These are phyloP conservation scores for Papilio gigon DNA, from an alignment of 2,888 invertebrate genomes.

Conservation along the genomic window DNA sequence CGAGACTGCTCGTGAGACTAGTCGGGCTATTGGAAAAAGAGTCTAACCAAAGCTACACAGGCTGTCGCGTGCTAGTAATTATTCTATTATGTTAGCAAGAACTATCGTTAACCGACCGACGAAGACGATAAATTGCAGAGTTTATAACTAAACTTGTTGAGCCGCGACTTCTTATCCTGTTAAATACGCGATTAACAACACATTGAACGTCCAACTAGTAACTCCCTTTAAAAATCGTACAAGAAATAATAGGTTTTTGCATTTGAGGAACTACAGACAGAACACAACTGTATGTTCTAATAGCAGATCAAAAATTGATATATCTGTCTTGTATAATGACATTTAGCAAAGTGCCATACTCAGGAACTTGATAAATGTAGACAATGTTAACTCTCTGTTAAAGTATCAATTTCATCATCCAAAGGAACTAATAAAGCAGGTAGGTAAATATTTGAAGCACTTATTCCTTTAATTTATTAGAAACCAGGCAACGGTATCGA, in stretches of 20 bases:
- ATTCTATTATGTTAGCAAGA: slow-evolving; percentile 4
- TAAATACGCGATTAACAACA: background rate
- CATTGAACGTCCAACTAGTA: background rate
- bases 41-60: background rate
- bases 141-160: slow-evolving; percentile 29
- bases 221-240: background rate
- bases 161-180: slow-evolving; percentile 24
- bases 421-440: background rate
- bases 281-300: too few relatives aligned
- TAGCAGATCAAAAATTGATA: too few relatives aligned
- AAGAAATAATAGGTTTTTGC: slow-evolving; percentile 1
- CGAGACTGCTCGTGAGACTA: background rate
- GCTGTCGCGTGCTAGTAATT: background rate
- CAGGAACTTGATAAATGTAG: too few relatives aligned
- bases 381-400: background rate
- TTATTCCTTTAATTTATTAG: background rate
- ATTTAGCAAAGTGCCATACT: too few relatives aligned
- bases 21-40: background rate
- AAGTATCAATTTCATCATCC: slow-evolving; percentile 6
- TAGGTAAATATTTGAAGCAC: slow-evolving; percentile 33
- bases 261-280: background rate
- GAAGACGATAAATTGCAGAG: slow-evolving; percentile 12
- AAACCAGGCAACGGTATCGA: slow-evolving; percentile 34
- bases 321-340: too few relatives aligned
- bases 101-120: slow-evolving; percentile 26